Conservation (phyloP, 2,797 vertebrate genomes). For the Muscicapa comitata region DNA sequence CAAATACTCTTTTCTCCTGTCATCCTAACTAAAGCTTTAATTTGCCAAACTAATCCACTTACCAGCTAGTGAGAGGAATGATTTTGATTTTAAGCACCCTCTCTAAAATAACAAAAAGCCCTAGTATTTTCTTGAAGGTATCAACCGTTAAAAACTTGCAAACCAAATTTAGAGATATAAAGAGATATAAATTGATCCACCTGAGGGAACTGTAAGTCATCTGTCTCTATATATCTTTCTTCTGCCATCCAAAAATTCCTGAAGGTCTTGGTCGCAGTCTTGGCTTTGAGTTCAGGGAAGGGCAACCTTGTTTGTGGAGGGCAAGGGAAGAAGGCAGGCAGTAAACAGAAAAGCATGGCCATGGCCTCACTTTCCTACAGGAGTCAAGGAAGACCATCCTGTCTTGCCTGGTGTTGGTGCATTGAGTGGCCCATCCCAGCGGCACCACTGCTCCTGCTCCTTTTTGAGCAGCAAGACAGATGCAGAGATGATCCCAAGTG, state of each 20-base stretch:
- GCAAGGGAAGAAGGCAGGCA: background rate
- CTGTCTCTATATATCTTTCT: background rate
- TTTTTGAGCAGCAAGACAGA: background rate
- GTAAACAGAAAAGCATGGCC: background rate
- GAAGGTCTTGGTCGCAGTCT: background rate
- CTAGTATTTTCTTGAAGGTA: background rate
- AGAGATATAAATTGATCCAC: background rate
- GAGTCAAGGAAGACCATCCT: background rate
- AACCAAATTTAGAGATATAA: background rate
- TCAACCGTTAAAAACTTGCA: background rate
- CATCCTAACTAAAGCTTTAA: conserved; percentile 22
- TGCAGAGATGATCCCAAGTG: rapidly evolving
- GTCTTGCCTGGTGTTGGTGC: background rate
- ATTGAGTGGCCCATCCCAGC: background rate
- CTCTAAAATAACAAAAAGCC: background rate
- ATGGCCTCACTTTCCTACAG: background rate
- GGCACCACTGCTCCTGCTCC: background rate
- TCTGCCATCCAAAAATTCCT: background rate
- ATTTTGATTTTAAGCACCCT: background rate
- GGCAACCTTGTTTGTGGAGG: background rate
- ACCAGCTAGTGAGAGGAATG: background rate
- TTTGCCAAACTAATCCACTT: conserved; percentile 47
- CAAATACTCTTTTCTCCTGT: background rate
- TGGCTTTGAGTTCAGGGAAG: background rate
- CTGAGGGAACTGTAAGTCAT: background rate